Evolutionary conservation across 2,888 invertebrate species (phyloP).

Genomic region (Acanthococcus lagerstroemiae): DNA sequence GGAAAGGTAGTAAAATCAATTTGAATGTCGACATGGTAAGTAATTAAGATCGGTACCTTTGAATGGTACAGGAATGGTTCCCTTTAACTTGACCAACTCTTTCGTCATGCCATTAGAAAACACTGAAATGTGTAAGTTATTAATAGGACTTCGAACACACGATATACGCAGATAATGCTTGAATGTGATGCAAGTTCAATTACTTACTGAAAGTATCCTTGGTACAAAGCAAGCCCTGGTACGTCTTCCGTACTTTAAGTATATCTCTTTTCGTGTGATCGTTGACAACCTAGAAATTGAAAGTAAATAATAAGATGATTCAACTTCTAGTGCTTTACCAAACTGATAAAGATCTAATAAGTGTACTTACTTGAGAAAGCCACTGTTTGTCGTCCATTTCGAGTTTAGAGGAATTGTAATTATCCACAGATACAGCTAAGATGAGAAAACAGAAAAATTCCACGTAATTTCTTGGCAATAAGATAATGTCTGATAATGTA

Average conservation of each 20-base stretch:
- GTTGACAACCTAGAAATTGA: conserved; percentile 63
- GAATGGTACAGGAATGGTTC: conserved; percentile 86
- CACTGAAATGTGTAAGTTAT: conserved; percentile 33
- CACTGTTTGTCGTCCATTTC: conserved; percentile 1
- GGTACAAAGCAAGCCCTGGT: conserved; percentile 54
- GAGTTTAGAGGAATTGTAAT: too few species aligned
- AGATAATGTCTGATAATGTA: too few species aligned
- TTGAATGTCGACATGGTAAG: neutral
- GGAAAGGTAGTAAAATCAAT: neutral
- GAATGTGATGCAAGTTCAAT: too few species aligned
- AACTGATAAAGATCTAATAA: conserved; percentile 17
- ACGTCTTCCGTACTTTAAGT: conserved; percentile 51
- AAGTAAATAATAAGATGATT: too few species aligned
- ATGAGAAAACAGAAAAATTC: too few species aligned
- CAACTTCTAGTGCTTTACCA: too few species aligned
- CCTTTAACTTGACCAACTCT: conserved; percentile 72
- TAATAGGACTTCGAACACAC: neutral
- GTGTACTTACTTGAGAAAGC: neutral
- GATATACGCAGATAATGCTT: neutral
- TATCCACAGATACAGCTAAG: too few species aligned
- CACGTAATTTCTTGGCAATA: too few species aligned
- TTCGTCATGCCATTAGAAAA: conserved; percentile 39
- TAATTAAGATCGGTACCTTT: conserved; percentile 51
- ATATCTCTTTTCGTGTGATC: conserved; percentile 60
- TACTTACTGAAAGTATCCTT: conserved; percentile 60